Percentiles rank a stretch among this genome's conserved stretches.
These are phyloP conservation scores for Nasonia giraulti DNA, from an alignment of 1,140 invertebrate species.

Conservation along the genomic window DNA sequence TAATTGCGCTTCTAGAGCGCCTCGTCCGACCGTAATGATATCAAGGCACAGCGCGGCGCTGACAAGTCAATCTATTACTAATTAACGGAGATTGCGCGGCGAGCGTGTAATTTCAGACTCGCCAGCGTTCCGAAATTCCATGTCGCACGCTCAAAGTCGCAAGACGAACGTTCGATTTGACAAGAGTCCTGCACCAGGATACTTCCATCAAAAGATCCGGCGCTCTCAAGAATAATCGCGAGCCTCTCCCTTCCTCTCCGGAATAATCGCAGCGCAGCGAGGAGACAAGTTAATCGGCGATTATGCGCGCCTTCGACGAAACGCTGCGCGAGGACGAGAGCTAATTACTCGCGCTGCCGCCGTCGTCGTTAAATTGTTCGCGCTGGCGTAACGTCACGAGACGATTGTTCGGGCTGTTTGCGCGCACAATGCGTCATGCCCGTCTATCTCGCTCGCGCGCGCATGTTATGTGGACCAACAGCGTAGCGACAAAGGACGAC, in stretches of 20 bases:
- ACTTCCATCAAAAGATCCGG: neutral
- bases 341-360: conserved; percentile 22
- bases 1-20: conserved; percentile 1
- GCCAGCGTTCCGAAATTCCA: neutral
- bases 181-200: neutral
- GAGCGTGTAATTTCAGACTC: conserved; percentile 15
- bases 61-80: conserved; percentile 45
- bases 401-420: conserved; percentile 48
- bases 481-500: conserved; percentile 27
- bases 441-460: conserved; percentile 42
- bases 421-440: conserved; percentile 50
- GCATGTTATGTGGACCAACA: conserved; percentile 16
- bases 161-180: too few relatives aligned
- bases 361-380: conserved; percentile 34
- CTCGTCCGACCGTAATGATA: conserved; percentile 16
- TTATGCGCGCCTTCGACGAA: conserved; percentile 20
- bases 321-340: neutral
- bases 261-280: neutral
- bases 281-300: conserved; percentile 40
- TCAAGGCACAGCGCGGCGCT: neutral
- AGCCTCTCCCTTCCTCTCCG: neutral
- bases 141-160: too few relatives aligned
- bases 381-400: conserved; percentile 37
- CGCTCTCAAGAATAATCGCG: neutral
- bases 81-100: conserved; percentile 36